Conservation (phyloP, 2,797 vertebrate species). For the Cossypha polioptera region DNA sequence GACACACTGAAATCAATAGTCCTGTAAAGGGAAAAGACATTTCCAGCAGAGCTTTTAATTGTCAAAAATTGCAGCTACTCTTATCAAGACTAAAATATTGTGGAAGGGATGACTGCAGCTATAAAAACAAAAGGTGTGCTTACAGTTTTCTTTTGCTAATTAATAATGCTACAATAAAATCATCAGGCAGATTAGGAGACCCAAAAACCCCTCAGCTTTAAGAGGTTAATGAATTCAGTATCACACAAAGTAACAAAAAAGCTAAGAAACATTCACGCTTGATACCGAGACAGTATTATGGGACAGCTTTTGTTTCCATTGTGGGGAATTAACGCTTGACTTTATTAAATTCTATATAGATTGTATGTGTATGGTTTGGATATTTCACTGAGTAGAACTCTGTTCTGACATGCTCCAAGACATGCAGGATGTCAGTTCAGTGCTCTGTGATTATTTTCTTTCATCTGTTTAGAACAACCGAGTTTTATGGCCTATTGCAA, state of each 20-base stretch:
- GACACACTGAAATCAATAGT: neutral
- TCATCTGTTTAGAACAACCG: neutral
- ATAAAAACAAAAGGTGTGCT: neutral
- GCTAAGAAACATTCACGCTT: neutral
- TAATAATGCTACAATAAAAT: neutral
- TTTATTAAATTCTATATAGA: neutral
- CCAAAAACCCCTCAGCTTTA: neutral
- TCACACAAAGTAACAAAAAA: neutral
- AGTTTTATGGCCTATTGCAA: neutral
- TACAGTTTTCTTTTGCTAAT: neutral
- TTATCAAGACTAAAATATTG: neutral
- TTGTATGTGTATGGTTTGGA: neutral
- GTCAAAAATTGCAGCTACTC: neutral
- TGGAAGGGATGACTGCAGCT: neutral
- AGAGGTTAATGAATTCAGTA: neutral
- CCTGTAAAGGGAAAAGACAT: neutral
- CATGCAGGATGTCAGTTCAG: neutral
- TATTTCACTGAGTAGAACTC: neutral
- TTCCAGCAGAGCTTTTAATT: neutral
- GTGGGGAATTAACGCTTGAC: neutral
- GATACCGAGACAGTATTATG: neutral
- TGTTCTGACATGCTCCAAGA: neutral
- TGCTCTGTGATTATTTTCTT: neutral
- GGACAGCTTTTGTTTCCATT: neutral
- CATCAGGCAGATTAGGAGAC: neutral